Evolutionary conservation across 2,113 vertebrate species (phyloP).

Genomic region (Gobio gobio): DNA sequence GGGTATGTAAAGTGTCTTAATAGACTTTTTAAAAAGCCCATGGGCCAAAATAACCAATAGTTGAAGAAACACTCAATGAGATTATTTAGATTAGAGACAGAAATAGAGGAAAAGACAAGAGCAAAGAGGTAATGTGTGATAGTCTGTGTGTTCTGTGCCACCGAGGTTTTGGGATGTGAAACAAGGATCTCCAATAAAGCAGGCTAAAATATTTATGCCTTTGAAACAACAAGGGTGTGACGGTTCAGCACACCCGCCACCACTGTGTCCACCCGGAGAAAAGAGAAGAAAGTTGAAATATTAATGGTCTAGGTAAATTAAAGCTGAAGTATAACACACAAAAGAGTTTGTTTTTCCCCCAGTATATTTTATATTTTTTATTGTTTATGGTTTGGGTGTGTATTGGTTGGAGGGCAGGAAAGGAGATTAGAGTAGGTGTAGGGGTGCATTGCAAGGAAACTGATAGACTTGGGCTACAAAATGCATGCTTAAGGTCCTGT

Average conservation of each 20-base stretch:
- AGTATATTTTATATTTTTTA: slow-evolving; percentile 50
- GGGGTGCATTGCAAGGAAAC: background rate
- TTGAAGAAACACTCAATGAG: background rate
- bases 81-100: background rate
- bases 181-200: slow-evolving; percentile 78
- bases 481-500: background rate
- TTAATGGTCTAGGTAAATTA: slow-evolving; percentile 64
- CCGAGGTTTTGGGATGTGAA: slow-evolving; percentile 64
- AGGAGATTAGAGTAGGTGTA: background rate
- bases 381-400: slow-evolving; percentile 30
- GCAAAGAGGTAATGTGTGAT: slow-evolving; percentile 42
- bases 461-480: background rate
- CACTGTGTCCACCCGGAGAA: slow-evolving; percentile 36
- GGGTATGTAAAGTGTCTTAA: background rate
- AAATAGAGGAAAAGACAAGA: background rate
- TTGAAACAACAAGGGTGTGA: slow-evolving; percentile 63
- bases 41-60: background rate
- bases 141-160: slow-evolving; percentile 53
- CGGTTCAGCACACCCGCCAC: slow-evolving; percentile 36
- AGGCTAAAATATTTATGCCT: slow-evolving; percentile 78
- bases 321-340: slow-evolving; percentile 48
- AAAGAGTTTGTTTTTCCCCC: slow-evolving; percentile 35
- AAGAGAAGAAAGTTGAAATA: slow-evolving; percentile 50
- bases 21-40: background rate
- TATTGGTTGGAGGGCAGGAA: slow-evolving; percentile 5